Base-by-base conservation (phyloP, 2,113 vertebrate genomes). In the Hippocampus abdominalis region DNA sequence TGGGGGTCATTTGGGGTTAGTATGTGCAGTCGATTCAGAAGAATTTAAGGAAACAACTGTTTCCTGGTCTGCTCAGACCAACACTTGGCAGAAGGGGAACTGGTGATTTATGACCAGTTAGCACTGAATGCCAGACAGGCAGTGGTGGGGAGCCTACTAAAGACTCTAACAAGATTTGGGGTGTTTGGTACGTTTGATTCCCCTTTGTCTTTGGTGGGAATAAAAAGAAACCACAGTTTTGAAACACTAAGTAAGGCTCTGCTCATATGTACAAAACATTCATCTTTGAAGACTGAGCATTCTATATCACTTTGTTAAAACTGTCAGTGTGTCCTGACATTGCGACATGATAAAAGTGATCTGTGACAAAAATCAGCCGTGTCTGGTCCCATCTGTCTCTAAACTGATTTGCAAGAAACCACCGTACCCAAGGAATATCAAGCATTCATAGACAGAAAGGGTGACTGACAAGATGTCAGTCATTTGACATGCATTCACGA, bases 1-100 rank as follows among this genome's bases (percentile, higher is more conserved):
- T 9, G 21, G 21, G 20, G 20, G 49, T n/a, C 5, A 36, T 36
- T 36, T 36, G 32, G 16, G 48, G 36, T 66, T 8, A 71, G 32
- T 73, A 74, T 63, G 20, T 66, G 73, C n/a, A 32, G 72, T 64
- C 60, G 48, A 63, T 27, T 2, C 70, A 70, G 63, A 40, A 80
- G 72, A 80, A 82, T 84, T 75, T 60, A 62, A 88, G 86, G 90
- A 91, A 90, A 75, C 84, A 76, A 87, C 82, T 76, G 86, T 77
- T 89, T 92, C 89, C 87, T 89, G 84, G 11, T 69, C 67, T 36
- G 51, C 25, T 64, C 21, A 0, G 61, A 65, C 27, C 65, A 65
- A n/a, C 18, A 49, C 4, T 36, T 64, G 73, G 60, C 66, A 66
- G 48, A 64, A 72, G 46, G 51, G 53, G 23, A 63, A 15, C 36